Percentiles rank a stretch among this genome's conserved stretches.
Evolutionary conservation across 2,888 invertebrate species (phyloP).

Genomic region (Metellina segmentata): DNA sequence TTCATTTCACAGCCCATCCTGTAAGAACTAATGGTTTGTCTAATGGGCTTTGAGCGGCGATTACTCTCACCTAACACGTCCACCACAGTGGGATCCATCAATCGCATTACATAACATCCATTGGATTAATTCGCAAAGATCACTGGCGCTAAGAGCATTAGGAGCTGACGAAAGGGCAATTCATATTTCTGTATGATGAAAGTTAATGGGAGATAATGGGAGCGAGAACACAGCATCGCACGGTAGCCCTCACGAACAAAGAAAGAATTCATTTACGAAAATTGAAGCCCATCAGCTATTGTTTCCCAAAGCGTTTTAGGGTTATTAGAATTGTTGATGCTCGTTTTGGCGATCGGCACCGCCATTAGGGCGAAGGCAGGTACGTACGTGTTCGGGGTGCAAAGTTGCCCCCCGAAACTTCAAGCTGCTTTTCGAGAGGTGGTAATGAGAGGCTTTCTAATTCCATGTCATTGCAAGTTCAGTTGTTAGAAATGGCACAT

Average conservation of each 20-base stretch:
- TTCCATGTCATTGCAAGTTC: conserved; percentile 73
- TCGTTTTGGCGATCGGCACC: conserved; percentile 59
- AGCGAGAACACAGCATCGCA: conserved; percentile 74
- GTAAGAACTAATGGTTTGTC: conserved; percentile 68
- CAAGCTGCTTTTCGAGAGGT: conserved; percentile 54
- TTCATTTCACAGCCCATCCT: conserved; percentile 68
- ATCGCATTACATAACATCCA: conserved; percentile 76
- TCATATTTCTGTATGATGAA: conserved; percentile 75
- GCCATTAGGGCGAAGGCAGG: conserved; percentile 62
- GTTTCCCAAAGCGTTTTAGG: conserved; percentile 76
- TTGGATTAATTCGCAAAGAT: conserved; percentile 75
- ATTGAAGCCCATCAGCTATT: conserved; percentile 76
- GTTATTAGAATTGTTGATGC: conserved; percentile 75
- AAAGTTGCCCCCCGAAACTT: conserved; percentile 44
- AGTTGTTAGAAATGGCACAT: conserved; percentile 71
- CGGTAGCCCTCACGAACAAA: conserved; percentile 75
- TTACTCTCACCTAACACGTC: conserved; percentile 75
- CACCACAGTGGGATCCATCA: conserved; percentile 62
- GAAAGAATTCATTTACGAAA: conserved; percentile 76
- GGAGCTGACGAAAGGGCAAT: conserved; percentile 74
- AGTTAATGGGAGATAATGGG: conserved; percentile 74
- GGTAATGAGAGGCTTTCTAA: conserved; percentile 73
- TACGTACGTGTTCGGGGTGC: conserved; percentile 67
- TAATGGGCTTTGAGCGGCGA: conserved; percentile 71
- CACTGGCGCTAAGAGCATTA: conserved; percentile 71